Conservation (phyloP, 1,140 invertebrate genomes). For the Calliphora vicina region DNA sequence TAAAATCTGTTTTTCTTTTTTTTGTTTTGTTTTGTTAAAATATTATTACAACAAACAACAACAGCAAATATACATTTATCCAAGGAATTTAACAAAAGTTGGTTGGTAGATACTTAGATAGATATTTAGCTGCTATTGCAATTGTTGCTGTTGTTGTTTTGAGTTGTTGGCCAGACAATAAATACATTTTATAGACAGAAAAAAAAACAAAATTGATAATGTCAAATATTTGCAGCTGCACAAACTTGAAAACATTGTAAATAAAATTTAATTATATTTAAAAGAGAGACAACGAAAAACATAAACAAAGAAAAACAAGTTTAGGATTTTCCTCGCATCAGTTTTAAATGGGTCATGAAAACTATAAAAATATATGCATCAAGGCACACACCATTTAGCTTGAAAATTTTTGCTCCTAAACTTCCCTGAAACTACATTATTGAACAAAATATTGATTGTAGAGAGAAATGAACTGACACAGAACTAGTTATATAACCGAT, state of each 20-base stretch:
- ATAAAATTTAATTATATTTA: neutral
- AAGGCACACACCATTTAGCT: too few relatives aligned
- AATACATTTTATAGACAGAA: neutral
- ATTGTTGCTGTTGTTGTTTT: too few relatives aligned
- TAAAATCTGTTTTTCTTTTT: neutral
- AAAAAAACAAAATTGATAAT: constrained; percentile 10
- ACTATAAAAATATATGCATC: neutral
- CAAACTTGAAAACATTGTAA: neutral
- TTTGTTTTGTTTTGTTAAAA: too few relatives aligned
- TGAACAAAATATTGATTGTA: too few relatives aligned
- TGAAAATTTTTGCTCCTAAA: too few relatives aligned
- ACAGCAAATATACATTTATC: neutral
- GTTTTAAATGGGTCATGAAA: neutral
- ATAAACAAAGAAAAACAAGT: neutral
- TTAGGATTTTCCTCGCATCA: neutral
- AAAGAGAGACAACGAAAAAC: neutral
- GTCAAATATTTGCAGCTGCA: constrained; percentile 34
- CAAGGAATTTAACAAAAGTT: neutral
- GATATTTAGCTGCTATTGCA: neutral
- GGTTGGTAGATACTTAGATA: too few relatives aligned
- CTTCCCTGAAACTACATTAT: too few relatives aligned
- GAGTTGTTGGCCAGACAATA: neutral
- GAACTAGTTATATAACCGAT: too few relatives aligned
- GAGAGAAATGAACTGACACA: too few relatives aligned
- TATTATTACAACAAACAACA: neutral